Percentiles rank a stretch among this genome's conserved stretches.
Conservation (phyloP, 2,113 vertebrate genomes). For the Colius striatus region DNA sequence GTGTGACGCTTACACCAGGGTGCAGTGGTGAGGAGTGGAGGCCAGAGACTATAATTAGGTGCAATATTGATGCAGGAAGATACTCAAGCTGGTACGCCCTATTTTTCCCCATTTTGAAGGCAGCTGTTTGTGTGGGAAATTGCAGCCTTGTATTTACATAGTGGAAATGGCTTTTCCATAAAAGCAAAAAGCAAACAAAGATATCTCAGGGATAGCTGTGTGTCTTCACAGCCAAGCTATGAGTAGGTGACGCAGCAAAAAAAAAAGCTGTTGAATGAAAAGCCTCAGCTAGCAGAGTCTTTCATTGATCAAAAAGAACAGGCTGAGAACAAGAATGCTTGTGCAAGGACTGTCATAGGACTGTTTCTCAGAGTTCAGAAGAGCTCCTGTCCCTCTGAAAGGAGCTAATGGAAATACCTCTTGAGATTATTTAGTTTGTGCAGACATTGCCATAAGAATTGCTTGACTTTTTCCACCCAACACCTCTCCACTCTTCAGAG, state of each 20-base stretch:
- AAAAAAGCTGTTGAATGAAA: background rate
- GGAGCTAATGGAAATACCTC: background rate
- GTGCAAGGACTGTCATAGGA: background rate
- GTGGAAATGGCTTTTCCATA: constrained; percentile 9
- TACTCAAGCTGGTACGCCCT: background rate
- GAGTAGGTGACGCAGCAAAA: background rate
- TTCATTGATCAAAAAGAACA: background rate
- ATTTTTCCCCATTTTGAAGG: background rate
- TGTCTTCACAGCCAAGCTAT: background rate
- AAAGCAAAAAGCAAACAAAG: constrained; percentile 6
- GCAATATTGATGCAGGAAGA: background rate
- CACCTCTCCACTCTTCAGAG: background rate
- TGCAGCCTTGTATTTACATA: background rate
- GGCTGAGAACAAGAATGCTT: background rate
- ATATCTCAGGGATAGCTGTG: background rate
- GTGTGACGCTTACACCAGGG: rapidly evolving
- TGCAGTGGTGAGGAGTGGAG: background rate
- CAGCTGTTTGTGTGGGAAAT: background rate
- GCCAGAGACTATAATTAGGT: background rate
- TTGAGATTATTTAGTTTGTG: background rate
- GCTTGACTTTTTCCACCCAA: background rate
- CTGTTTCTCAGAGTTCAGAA: background rate
- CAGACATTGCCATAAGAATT: background rate
- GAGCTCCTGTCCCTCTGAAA: background rate
- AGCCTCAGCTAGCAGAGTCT: background rate